A percentile compares a stretch with the other conserved stretches of the same genome.
Evolutionary conservation across 2,888 invertebrate genomes (phyloP).

Genomic region (Amphipoea oculea): DNA sequence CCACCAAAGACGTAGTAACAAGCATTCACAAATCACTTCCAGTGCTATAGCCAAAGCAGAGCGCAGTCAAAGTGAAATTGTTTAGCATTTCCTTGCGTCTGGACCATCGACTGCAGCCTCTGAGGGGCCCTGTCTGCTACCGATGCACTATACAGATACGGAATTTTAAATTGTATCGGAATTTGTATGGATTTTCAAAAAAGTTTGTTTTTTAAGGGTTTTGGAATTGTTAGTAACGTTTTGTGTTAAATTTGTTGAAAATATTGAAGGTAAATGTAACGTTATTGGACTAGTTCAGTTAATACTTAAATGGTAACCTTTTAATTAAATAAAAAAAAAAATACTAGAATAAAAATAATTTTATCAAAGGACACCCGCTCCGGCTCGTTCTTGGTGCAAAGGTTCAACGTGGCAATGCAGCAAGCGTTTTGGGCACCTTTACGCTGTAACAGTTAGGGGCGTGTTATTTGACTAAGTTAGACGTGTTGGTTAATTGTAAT

Average conservation of each 20-base stretch:
- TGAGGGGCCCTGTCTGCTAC: conserved; percentile 19
- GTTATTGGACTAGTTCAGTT: background rate
- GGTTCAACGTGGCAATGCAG: no score
- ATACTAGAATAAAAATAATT: background rate
- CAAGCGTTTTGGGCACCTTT: no score
- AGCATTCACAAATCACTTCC: conserved; percentile 64
- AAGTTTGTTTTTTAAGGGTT: background rate
- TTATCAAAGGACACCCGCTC: background rate
- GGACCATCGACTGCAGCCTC: conserved; percentile 24
- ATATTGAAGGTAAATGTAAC: background rate
- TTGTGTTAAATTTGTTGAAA: background rate
- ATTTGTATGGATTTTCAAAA: background rate
- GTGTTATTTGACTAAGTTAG: no score
- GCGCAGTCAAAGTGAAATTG: conserved; percentile 57
- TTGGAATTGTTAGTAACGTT: background rate
- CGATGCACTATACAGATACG: conserved; percentile 11
- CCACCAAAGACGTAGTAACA: background rate
- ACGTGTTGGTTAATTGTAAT: no score
- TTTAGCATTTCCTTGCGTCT: conserved; percentile 43
- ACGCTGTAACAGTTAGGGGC: no score
- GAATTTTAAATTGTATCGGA: conserved; percentile 40
- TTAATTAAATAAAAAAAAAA: background rate
- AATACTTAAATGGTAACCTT: background rate
- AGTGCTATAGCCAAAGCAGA: conserved; percentile 43
- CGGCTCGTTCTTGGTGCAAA: no score